Evolutionary conservation across 2,113 vertebrate genomes (phyloP).

Genomic region (Jacana jacana): DNA sequence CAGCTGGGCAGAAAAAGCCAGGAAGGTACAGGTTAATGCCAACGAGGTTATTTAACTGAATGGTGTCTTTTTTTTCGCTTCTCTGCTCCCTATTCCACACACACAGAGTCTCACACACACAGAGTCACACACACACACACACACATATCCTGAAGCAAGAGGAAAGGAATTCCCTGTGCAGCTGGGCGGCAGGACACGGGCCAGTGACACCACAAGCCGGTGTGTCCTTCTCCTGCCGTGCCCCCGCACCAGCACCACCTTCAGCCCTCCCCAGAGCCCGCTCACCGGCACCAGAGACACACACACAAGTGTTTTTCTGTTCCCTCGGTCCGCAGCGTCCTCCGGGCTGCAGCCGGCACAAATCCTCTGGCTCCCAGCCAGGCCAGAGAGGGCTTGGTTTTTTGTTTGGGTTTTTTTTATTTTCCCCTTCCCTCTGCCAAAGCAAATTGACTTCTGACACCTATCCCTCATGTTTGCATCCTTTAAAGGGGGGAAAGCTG

Average conservation of each 20-base stretch:
- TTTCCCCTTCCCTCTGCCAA: constrained; percentile 9
- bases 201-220: not conserved
- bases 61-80: not conserved
- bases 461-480: constrained; percentile 9
- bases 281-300: not conserved
- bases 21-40: not conserved
- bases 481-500: constrained; percentile 37
- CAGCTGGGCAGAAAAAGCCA: not conserved
- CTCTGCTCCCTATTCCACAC: too few relatives aligned
- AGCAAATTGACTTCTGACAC: constrained; percentile 53
- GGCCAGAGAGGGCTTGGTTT: not conserved
- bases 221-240: not conserved
- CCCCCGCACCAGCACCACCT: not conserved
- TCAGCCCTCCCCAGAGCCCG: not conserved
- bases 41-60: not conserved
- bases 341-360: not conserved
- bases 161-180: not conserved
- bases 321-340: not conserved
- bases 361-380: constrained; percentile 2
- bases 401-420: not conserved
- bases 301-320: not conserved
- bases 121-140: not conserved
- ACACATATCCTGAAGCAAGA: not conserved
- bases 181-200: not conserved
- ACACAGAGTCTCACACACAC: not conserved